Conservation (phyloP, 2,113 vertebrate genomes). For the Otocyon megalotis region DNA sequence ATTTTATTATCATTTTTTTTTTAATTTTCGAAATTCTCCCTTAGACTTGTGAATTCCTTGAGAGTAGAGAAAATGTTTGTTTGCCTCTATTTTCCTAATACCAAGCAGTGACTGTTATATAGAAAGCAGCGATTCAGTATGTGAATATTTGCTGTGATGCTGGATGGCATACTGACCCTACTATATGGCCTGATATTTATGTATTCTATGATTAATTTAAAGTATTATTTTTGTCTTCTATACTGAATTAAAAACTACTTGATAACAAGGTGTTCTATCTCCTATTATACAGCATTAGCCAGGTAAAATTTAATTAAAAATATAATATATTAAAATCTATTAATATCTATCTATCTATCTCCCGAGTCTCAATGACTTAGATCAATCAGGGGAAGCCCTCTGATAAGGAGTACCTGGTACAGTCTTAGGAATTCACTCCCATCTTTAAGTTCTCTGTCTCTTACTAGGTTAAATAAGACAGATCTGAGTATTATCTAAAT, state of each 20-base stretch:
- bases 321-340: not conserved
- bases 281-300: not conserved
- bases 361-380: not conserved
- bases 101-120: not conserved
- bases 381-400: not conserved
- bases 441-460: not conserved
- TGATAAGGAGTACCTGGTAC: not conserved
- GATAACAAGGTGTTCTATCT: not conserved
- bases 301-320: not conserved
- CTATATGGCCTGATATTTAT: not conserved
- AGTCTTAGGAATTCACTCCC: not conserved
- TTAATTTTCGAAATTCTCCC: not conserved
- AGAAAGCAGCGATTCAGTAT: not conserved
- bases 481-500: not conserved
- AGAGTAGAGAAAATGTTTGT: not conserved
- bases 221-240: not conserved
- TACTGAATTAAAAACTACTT: slow-evolving; percentile 18
- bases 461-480: not conserved
- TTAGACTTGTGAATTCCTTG: not conserved
- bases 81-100: not conserved
- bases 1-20: too few relatives aligned
- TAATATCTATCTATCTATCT: not conserved
- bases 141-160: not conserved
- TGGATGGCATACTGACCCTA: not conserved
- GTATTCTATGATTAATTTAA: not conserved